phyloP scores from a whole-genome alignment of 2,888 invertebrate species.

The Hirtodrosophila trivittata region DNA sequence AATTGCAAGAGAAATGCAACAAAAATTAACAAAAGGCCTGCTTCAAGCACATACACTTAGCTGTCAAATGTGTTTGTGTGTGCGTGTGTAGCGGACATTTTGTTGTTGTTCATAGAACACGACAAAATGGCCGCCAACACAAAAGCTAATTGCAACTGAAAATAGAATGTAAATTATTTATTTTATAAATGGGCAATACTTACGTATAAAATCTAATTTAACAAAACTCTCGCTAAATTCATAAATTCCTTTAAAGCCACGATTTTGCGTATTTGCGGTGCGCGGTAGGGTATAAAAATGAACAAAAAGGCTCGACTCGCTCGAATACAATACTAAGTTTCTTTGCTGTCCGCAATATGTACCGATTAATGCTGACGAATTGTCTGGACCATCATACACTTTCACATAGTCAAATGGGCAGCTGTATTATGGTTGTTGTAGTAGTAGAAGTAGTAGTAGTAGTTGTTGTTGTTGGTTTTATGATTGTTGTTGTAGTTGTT shows the following conservation, averaged over 20 bases:
- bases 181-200: conserved; percentile 66
- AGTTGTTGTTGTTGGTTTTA: conserved; percentile 15
- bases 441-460: conserved; percentile 13
- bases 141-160: conserved; percentile 31
- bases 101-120: conserved; percentile 14
- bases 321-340: conserved; percentile 97
- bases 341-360: conserved; percentile 99
- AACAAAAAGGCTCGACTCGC: conserved; percentile 94
- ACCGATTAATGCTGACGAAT: conserved; percentile 94
- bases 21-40: conserved; percentile 58
- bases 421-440: conserved; percentile 84
- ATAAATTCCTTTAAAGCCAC: conserved; percentile 99
- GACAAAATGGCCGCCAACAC: conserved; percentile 35
- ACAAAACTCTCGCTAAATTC: conserved; percentile 99
- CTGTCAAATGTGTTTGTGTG: conserved; percentile 60
- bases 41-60: conserved; percentile 75
- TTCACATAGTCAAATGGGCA: conserved; percentile 99
- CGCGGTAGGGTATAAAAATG: conserved; percentile 95
- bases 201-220: conserved; percentile 93
- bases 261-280: conserved; percentile 97
- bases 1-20: conserved; percentile 52
- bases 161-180: conserved; percentile 37
- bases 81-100: conserved; percentile 34
- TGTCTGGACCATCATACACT: conserved; percentile 97
- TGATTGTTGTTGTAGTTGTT: conserved; percentile 19